Evolutionary conservation across 2,113 vertebrate genomes (phyloP), one percentile per base, ranked within the genome.

Genomic region (Pseudopodoces humilis): DNA sequence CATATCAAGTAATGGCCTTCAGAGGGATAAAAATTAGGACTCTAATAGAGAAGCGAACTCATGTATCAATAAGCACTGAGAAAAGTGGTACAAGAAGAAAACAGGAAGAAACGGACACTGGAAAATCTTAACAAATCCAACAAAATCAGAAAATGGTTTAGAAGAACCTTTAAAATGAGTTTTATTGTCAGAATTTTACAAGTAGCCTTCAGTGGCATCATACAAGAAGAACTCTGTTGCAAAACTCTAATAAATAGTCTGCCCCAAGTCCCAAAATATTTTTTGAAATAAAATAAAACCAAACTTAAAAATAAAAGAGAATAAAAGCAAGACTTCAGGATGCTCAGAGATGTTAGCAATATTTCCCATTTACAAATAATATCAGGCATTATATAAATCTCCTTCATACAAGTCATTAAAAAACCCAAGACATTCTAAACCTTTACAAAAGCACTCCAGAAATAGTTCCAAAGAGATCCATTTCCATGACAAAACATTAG

Each of bases 241-340:
- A 98, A 98, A 98, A 98, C 97, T 98, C 98, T 98, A 98, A 98
- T 98, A 98, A 98, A 98, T 98, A 98, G 98, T 98, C 98, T 98
- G 97, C 98, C 97, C 98, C 97, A 97, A 98, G 97, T 98, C 96
- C 98, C 97, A 97, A 96, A 98, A 97, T 97, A 95, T 93, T 97
- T 96, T 96, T 94, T 88, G 97, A 98, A 97, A 97, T 93, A 95
- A 97, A 97, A 97, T 95, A 94, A 96, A 98, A 94, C 74, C 89
- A 96, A 98, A 98, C 89, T 96, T 87, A 84, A 97, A 97, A 96
- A 96, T 95, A 96, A 93, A 94, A 96, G 76, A 92, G 93, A 94
- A 95, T 92, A 97, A 96, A 96, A 98, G 97, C 97, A 97, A 98
- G 97, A 97, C 97, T 97, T 97, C 96, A 97, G 97, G 97, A 98